Percentiles rank a stretch among this genome's conserved stretches.
phyloP scores from a whole-genome alignment of 92 coral and sea anemone species.

The Porites rus region DNA sequence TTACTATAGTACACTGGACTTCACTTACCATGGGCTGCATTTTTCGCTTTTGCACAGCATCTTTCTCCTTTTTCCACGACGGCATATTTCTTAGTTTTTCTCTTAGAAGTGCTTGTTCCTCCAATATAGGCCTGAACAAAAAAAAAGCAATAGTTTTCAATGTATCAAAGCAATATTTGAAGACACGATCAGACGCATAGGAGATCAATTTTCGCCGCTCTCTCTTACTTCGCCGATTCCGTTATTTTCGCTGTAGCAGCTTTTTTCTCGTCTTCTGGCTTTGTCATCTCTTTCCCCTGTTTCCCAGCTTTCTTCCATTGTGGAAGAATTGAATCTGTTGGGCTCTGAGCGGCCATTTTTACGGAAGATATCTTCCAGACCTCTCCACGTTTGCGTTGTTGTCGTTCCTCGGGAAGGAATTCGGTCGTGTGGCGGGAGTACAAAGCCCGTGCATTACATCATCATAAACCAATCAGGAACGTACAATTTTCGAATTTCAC shows the following conservation, averaged over 20 bases:
- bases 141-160: slow-evolving; percentile 9
- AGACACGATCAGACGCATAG: not conserved
- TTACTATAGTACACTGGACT: not conserved
- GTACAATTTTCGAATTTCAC: slow-evolving; percentile 5
- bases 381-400: not conserved
- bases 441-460: slow-evolving; percentile 73
- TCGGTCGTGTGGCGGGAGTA: slow-evolving; percentile 71
- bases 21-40: slow-evolving; percentile 87
- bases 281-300: slow-evolving; percentile 73
- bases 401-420: slow-evolving; percentile 68
- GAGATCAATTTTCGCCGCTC: not conserved
- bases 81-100: slow-evolving; percentile 83
- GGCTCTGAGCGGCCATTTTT: slow-evolving; percentile 91
- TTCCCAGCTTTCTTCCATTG: slow-evolving; percentile 85
- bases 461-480: slow-evolving; percentile 76
- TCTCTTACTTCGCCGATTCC: slow-evolving; percentile 88
- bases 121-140: slow-evolving; percentile 86
- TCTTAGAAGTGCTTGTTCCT: slow-evolving; percentile 94
- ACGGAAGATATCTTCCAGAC: slow-evolving; percentile 5
- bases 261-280: slow-evolving; percentile 86
- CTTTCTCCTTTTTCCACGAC: slow-evolving; percentile 93
- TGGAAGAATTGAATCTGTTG: slow-evolving; percentile 75
- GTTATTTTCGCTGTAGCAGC: slow-evolving; percentile 84
- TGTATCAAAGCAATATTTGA: not conserved
- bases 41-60: slow-evolving; percentile 70